Evolutionary conservation across 2,113 vertebrate genomes (phyloP).

Genomic region (Coturnix japonica): DNA sequence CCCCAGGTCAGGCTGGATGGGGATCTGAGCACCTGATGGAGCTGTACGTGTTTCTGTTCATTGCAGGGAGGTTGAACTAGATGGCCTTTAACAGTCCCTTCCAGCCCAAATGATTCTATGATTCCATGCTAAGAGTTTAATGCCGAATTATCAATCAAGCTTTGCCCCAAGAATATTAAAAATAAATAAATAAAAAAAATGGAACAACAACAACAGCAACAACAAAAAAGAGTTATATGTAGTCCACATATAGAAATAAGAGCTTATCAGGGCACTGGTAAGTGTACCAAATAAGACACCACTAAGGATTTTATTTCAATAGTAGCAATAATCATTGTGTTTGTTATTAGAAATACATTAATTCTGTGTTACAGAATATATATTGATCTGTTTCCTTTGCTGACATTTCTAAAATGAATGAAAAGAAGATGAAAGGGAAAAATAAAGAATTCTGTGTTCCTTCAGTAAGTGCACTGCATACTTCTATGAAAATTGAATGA

Average conservation of each 20-base stretch:
- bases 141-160: neutral
- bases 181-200: neutral
- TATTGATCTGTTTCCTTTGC: neutral
- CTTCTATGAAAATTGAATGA: neutral
- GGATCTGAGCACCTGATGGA: too few species aligned
- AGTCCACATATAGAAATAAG: neutral
- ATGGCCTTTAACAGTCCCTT: too few species aligned
- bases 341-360: neutral
- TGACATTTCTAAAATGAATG: neutral
- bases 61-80: too few species aligned
- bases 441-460: neutral
- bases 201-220: neutral
- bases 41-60: too few species aligned
- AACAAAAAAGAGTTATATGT: neutral
- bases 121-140: neutral
- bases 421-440: neutral
- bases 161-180: neutral
- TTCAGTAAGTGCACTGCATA: neutral
- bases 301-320: neutral
- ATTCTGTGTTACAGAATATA: neutral
- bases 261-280: neutral
- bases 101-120: too few species aligned
- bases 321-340: neutral
- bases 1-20: too few species aligned
- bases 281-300: neutral